Evolutionary conservation across 2,113 vertebrate genomes (phyloP), one percentile per base, ranked within the genome.

Genomic region (Gobio gobio): DNA sequence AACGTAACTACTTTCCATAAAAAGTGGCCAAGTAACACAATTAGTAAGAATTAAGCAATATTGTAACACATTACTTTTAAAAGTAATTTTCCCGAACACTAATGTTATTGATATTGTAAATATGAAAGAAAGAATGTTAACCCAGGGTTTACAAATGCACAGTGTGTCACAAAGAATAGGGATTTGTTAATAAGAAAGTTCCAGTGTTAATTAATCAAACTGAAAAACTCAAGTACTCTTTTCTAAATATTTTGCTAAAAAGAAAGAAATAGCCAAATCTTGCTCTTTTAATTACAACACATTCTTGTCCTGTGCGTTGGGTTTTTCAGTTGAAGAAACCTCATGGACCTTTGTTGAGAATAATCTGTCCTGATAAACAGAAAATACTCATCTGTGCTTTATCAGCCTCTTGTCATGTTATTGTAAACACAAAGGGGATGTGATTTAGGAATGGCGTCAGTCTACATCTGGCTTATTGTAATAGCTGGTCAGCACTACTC

Each of bases 401-500:
- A 56, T 72, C 81, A 72, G 66, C 64, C 33, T 1, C 66, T 24
- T 83, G 49, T 43, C 66, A 72, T 83, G 81, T 83, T 83, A 72
- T 72, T 83, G 66, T 83, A 83, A 68, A 54, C 29, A 80, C 43
- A 47, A 63, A 81, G 26, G 5, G 10, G 10, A 68, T 72, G 49
- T 83, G 66, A 83, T 83, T 83, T 83, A 83, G 12, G 36, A 40
- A 54, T 5, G 36, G 63, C 10, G 20, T 68, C 26, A 5, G 47
- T 72, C 22, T 43, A 8, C 45, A 40, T 82, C 64, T 83, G 81
- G 81, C 49, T 83, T 73, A 20, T 73, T 83, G 81, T 83, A 83
- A 24, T 56, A 6, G 3, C 20, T 43, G 80, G 26, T 83, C 66
- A 56, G 66, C 29, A 43, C 47, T 83, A 18, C 22, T 24, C 29